Base-by-base conservation (phyloP, 1,140 invertebrate genomes). In the Pseudomyrmex concolor region DNA sequence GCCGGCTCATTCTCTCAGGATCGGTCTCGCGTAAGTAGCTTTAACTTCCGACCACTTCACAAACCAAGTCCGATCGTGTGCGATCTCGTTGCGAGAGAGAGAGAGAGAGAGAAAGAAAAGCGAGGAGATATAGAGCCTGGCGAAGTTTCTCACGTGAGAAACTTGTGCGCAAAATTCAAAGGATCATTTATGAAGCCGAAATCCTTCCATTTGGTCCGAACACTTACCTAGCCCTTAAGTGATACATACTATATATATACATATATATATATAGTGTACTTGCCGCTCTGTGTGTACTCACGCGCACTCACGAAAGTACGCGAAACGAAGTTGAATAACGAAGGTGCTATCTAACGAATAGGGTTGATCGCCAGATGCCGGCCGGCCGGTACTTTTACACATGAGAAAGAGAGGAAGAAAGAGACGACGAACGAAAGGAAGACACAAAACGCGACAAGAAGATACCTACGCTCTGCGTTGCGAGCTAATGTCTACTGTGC, bases 261-360 rank as follows among this genome's bases (percentile, higher is more conserved):
- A 34, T 34, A 34, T 34, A 34, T 34, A 34, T 34, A 70, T 62
- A 64, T 67, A 83, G 82, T 82, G 68, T 85, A 72, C 77, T 90
- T 77, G 89, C 73, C 88, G 88, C 86, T 87, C 84, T 86, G 78
- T 84, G 74, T 81, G 84, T 87, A 76, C 72, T 66, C 50, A 67
- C 73, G 72, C 70, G 85, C 73, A 74, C 66, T 83, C 70, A 70
- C 81, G 76, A 80, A 84, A 76, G 84, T 73, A 88, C 73, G 77
- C 73, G 80, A 84, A 86, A 80, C 85, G 78, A 89, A 89, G 81
- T 90, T 87, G 87, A 91, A 89, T 91, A 90, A 90, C 89, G 85
- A 92, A 92, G 93, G 93, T 93, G 93, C 92, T 93, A 93, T 89
- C 70, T 88, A 91, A 89, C 84, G 67, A 85, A 84, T 89, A 91